Percentiles rank a stretch among this genome's conserved stretches.
Conservation (phyloP, 2,888 invertebrate species). For the Euplexia lucipara region DNA sequence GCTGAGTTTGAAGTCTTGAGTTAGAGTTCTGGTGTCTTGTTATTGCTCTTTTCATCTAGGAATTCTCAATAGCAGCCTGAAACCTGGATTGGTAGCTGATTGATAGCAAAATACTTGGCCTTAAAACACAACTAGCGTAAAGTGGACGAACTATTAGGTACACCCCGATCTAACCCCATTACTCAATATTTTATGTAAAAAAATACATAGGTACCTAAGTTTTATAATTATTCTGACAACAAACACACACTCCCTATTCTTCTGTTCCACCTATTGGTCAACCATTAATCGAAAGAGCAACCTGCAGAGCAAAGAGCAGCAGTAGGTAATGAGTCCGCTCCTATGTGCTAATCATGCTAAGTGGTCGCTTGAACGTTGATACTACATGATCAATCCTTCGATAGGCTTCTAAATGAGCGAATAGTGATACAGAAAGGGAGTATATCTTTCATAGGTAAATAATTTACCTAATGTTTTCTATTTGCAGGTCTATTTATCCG, state of each 20-base stretch:
- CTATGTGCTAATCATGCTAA: slow-evolving; percentile 48
- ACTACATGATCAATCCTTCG: slow-evolving; percentile 19
- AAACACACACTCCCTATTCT: neutral
- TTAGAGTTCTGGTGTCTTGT: too few relatives aligned
- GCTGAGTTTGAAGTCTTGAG: too few relatives aligned
- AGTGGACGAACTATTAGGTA: too few relatives aligned
- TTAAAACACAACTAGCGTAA: too few relatives aligned
- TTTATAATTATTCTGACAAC: neutral
- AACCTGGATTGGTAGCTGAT: too few relatives aligned
- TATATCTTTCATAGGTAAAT: neutral
- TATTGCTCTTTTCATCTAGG: too few relatives aligned
- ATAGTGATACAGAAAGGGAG: neutral
- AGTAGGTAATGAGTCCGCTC: slow-evolving; percentile 29
- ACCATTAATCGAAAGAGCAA: slow-evolving; percentile 14
- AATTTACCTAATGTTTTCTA: neutral
- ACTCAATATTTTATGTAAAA: too few relatives aligned
- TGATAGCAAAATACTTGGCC: too few relatives aligned
- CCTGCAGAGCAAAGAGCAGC: slow-evolving; percentile 6
- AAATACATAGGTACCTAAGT: too few relatives aligned
- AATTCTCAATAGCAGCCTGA: too few relatives aligned
- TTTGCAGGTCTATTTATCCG: too few relatives aligned
- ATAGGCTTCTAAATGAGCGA: slow-evolving; percentile 15
- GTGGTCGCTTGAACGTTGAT: slow-evolving; percentile 23
- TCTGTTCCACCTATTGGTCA: slow-evolving; percentile 1
- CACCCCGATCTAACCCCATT: too few relatives aligned